phyloP scores from a whole-genome alignment of 2,888 invertebrate genomes.

The Altica lythri region DNA sequence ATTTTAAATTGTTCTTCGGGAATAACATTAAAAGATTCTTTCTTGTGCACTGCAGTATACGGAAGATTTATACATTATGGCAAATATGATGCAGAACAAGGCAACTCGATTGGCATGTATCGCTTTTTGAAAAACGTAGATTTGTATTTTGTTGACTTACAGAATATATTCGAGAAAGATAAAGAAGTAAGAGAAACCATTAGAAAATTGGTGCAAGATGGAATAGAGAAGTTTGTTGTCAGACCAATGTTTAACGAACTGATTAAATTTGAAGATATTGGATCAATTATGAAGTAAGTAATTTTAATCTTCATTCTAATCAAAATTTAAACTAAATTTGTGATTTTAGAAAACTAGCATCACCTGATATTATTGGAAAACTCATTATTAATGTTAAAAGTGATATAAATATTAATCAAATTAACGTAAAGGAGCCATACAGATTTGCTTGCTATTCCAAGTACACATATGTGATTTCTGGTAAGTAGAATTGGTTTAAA shows the following conservation, averaged over 20 bases:
- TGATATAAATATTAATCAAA: slow-evolving; percentile 46
- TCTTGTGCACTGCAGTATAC: slow-evolving; percentile 64
- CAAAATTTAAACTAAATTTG: slow-evolving; percentile 3
- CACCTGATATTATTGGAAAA: slow-evolving; percentile 49
- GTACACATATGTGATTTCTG: slow-evolving; percentile 52
- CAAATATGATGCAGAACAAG: slow-evolving; percentile 74
- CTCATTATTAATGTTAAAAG: slow-evolving; percentile 50
- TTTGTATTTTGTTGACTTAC: slow-evolving; percentile 78
- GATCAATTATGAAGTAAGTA: slow-evolving; percentile 68
- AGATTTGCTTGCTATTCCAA: slow-evolving; percentile 53
- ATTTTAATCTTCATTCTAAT: not conserved
- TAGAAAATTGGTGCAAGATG: slow-evolving; percentile 64
- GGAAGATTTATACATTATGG: slow-evolving; percentile 85
- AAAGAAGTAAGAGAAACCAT: slow-evolving; percentile 63
- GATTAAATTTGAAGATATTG: slow-evolving; percentile 68
- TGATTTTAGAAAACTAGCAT: slow-evolving; percentile 44
- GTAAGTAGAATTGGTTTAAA: too few species aligned
- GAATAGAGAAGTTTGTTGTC: slow-evolving; percentile 67
- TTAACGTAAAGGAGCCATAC: slow-evolving; percentile 50
- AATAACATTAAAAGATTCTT: slow-evolving; percentile 78
- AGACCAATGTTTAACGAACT: slow-evolving; percentile 69
- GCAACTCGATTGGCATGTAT: slow-evolving; percentile 73
- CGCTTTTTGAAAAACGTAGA: slow-evolving; percentile 77
- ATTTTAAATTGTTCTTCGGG: slow-evolving; percentile 90
- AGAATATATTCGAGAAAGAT: slow-evolving; percentile 64